Evolutionary conservation across 2,888 invertebrate genomes (phyloP).

Genomic region (Polylopha cassiicola): DNA sequence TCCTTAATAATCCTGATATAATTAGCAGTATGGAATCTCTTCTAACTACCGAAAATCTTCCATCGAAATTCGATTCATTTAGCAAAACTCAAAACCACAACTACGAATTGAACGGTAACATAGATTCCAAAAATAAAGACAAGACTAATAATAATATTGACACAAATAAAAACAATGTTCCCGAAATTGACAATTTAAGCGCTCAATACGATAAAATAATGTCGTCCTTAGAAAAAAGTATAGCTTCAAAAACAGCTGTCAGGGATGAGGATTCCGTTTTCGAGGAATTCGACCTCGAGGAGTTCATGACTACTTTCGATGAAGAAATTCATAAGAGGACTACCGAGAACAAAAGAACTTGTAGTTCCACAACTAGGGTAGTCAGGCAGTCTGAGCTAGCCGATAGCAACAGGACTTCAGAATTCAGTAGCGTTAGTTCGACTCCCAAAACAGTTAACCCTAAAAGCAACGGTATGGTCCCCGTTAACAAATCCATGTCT

Average conservation of each 20-base stretch:
- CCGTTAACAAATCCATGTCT: conserved; percentile 74
- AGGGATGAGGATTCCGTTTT: conserved; percentile 75
- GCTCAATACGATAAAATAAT: conserved; percentile 74
- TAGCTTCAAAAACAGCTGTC: conserved; percentile 63
- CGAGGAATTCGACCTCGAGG: conserved; percentile 80
- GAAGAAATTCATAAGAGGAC: conserved; percentile 75
- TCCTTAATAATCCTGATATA: conserved; percentile 70
- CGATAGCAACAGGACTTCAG: conserved; percentile 52
- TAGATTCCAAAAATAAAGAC: conserved; percentile 34
- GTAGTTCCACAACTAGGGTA: conserved; percentile 70
- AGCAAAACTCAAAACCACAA: conserved; percentile 51
- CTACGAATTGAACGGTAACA: conserved; percentile 42
- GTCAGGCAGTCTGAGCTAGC: conserved; percentile 56
- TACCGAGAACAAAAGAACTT: conserved; percentile 61
- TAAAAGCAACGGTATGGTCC: conserved; percentile 51
- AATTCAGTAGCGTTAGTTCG: conserved; percentile 53
- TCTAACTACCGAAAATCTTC: conserved; percentile 69
- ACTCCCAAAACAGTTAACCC: conserved; percentile 51
- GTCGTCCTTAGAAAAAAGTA: conserved; percentile 69
- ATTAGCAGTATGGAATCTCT: conserved; percentile 74
- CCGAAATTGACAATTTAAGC: conserved; percentile 62
- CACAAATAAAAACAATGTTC: conserved; percentile 39
- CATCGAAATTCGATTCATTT: conserved; percentile 69
- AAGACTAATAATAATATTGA: conserved; percentile 35
- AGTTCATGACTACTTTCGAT: conserved; percentile 82